A percentile compares a stretch with the other conserved stretches of the same genome.
Evolutionary conservation across 2,888 invertebrate species (phyloP).

Genomic region (Dasysyrphus albostriatus): DNA sequence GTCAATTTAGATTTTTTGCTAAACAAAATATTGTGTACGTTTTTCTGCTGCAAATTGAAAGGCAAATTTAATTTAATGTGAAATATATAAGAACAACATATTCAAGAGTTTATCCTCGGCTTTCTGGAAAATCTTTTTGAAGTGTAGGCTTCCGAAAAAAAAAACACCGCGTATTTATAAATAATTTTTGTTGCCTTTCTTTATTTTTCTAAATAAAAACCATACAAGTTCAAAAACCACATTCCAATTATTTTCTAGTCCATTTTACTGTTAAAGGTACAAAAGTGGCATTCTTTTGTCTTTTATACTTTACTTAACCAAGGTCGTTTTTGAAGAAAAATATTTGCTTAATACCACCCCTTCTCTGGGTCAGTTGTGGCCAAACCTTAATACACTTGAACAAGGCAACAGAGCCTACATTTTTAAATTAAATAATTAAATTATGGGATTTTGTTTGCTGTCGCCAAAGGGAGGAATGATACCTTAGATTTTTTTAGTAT

Average conservation of each 20-base stretch:
- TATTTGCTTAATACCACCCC: conserved; percentile 22
- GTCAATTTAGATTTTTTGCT: too few relatives aligned
- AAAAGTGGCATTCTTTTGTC: conserved; percentile 32
- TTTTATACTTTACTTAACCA: conserved; percentile 47
- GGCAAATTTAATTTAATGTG: too few relatives aligned
- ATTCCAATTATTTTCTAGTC: conserved; percentile 59
- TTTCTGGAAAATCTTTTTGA: too few relatives aligned
- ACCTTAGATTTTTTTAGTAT: not conserved
- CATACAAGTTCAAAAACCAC: conserved; percentile 68
- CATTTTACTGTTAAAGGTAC: conserved; percentile 45
- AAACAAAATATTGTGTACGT: too few relatives aligned
- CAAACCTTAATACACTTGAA: conserved; percentile 44
- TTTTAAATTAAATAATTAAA: conserved; percentile 65
- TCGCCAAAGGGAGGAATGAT: conserved; percentile 33
- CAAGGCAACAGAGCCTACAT: conserved; percentile 35
- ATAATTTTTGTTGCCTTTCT: not conserved
- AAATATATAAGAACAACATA: too few relatives aligned
- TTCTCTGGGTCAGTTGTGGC: not conserved
- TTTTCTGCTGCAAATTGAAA: too few relatives aligned
- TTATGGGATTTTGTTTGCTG: conserved; percentile 63
- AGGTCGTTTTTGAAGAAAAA: conserved; percentile 55
- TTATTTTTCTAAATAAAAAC: conserved; percentile 27
- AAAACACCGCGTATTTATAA: not conserved
- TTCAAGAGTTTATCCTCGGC: too few relatives aligned
- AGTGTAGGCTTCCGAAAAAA: not conserved